Evolutionary conservation across 2,797 vertebrate species (phyloP), one percentile per base, ranked within the genome.

Genomic region (Macrochelys suwanniensis): DNA sequence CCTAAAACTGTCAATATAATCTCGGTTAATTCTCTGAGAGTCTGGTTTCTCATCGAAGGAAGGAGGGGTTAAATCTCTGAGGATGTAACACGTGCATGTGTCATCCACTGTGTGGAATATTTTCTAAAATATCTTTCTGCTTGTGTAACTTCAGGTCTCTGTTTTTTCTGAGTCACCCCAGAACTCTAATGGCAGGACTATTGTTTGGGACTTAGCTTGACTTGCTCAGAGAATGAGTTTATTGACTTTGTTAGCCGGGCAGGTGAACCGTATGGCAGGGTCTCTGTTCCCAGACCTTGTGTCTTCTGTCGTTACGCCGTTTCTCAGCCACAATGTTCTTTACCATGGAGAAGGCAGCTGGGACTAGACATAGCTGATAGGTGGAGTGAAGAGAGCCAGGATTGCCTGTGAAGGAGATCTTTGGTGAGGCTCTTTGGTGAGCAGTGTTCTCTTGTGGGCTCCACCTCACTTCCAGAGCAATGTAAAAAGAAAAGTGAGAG

Each of bases 1-100:
- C 96, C 97, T 97, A 97, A 97, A 98, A 97, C 97, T 95, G 97
- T 96, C 96, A 87, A 94, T 61, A 95, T 96, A 95, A 94, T 94
- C 81, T 93, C 0, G 0, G 95, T 97, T 97, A 96, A 97, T 97
- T 97, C 97, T 97, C 92, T 81, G 94, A 90, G 78, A 88, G 93
- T 95, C 97, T 97, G 80, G 76, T 92, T 98, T 92, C 76, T 87
- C 95, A 82, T 94, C 96, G 94, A 97, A 90, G 92, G 93, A 94
- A 97, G 87, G 91, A 93, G 91, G 85, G 97, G 95, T 94, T 96
- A 94, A 97, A 89, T 96, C 96, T 97, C 96, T 83, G 94, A 97
- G 95, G 96, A 65, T 78, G 84, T 76, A 85, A 61, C 96, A 77
- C 78, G 89, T 92, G 90, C 92, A 80, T 94, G 95, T 95, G 92